Evolutionary conservation across 2,888 invertebrate species (phyloP), one percentile per base, ranked within the genome.

Genomic region (Lochmaea capreae): DNA sequence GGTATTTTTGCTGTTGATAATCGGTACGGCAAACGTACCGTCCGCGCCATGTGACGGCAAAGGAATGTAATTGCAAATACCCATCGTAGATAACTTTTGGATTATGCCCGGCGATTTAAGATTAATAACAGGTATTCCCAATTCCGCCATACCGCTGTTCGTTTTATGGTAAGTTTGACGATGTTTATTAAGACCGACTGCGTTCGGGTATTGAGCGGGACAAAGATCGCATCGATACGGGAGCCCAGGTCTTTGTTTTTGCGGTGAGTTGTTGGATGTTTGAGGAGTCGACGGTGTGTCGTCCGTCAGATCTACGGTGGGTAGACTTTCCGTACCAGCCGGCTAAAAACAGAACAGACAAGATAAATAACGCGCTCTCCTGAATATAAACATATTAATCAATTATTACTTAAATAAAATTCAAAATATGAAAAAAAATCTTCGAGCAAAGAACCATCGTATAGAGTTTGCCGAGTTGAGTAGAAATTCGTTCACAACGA

Each of bases 21-120:
- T 91, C 1, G 94, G 94, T 68, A 94, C 88, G 12, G 92, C 93
- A 79, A 92, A 94, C 75, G 91, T 78, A n/a, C 79, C 81, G 22
- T 81, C 80, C 0, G 83, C 78, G 8, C 82, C 83, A 0, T 86
- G 87, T 79, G 92, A 91, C 2, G 92, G 92, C 75, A 94, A 83
- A 0, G 94, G 94, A 80, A 94, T 93, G 86, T 92, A 94, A 87
- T 92, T 93, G 82, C 91, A 91, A 76, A 94, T 93, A 58, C 94
- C 94, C 81, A 94, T 87, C 82, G 86, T 89, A 76, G 90, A 89
- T 12, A 94, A 87, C 78, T 92, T 89, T 79, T 90, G 90, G 66
- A 93, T 86, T 33, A 92, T 90, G 14, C 92, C 91, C 11, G 92
- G 91, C 74, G 92, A 91, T 63, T 92, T 92, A 39, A 94, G 84